Evolutionary conservation across 2,113 vertebrate species (phyloP).

Genomic region (Ginglymostoma cirratum): DNA sequence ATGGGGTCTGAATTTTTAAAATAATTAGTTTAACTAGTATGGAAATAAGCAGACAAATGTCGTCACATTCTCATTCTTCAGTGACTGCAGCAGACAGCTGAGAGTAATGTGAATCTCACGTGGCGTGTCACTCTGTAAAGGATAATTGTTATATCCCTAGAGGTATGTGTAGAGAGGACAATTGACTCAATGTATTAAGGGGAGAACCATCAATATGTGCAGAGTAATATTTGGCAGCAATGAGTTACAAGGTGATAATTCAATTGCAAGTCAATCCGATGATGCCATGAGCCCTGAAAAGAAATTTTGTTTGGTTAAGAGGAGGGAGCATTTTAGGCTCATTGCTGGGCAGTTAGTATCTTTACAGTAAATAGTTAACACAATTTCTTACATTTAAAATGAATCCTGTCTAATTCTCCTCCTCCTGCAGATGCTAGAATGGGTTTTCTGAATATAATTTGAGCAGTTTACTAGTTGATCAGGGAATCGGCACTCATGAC

Average conservation of each 20-base stretch:
- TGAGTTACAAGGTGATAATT: not conserved
- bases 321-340: not conserved
- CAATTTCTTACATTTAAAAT: not conserved
- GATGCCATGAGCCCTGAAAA: not conserved
- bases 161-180: not conserved
- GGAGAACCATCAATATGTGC: not conserved
- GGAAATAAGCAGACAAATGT: not conserved
- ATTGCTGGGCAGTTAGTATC: not conserved
- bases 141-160: not conserved
- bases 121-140: not conserved
- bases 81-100: not conserved
- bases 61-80: not conserved
- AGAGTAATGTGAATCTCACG: not conserved
- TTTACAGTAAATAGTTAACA: not conserved
- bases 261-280: not conserved
- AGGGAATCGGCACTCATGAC: not conserved
- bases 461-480: not conserved
- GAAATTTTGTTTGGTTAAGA: not conserved
- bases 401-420: not conserved
- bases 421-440: not conserved
- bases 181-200: constrained; percentile 6
- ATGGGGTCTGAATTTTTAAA: not conserved
- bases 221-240: not conserved
- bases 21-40: not conserved
- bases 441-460: not conserved